Evolutionary conservation across 1,140 invertebrate genomes (phyloP).

Genomic region (Andrena cerasifolii): DNA sequence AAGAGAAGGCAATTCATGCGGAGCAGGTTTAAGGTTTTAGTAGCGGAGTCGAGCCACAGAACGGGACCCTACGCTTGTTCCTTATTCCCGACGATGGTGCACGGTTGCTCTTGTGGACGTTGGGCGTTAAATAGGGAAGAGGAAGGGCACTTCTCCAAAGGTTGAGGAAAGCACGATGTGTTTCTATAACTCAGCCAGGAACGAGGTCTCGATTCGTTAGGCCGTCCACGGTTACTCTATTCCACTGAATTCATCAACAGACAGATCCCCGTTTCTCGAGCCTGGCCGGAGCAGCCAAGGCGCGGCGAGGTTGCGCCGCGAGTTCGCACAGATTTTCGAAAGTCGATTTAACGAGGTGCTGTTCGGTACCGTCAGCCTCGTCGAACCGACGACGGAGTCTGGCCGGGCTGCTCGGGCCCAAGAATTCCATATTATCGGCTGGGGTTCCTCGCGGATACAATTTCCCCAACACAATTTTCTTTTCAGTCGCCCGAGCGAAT

Average conservation of each 20-base stretch:
- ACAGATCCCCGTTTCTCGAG: background rate
- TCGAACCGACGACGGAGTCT: conserved; percentile 9
- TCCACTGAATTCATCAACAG: background rate
- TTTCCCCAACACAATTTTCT: conserved; percentile 78
- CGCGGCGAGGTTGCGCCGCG: conserved; percentile 23
- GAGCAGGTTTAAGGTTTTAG: conserved; percentile 10
- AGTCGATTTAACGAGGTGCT: conserved; percentile 44
- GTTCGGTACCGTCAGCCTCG: conserved; percentile 2
- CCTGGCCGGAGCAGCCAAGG: background rate
- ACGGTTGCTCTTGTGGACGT: background rate
- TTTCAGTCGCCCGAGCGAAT: conserved; percentile 71
- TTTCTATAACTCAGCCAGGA: background rate
- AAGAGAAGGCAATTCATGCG: background rate
- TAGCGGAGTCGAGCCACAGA: background rate
- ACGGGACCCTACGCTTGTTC: background rate
- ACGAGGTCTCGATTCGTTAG: background rate
- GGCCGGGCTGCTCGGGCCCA: conserved; percentile 32
- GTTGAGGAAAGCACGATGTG: background rate
- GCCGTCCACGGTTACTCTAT: no score
- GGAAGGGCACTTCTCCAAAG: background rate
- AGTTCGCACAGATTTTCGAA: conserved; percentile 27
- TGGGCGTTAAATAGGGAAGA: background rate
- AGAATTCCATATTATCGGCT: conserved; percentile 68
- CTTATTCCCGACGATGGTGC: background rate
- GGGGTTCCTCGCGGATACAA: conserved; percentile 74